These are phyloP conservation scores for Manduca sexta DNA, from an alignment of 1,140 invertebrate species.

Conservation along the genomic window DNA sequence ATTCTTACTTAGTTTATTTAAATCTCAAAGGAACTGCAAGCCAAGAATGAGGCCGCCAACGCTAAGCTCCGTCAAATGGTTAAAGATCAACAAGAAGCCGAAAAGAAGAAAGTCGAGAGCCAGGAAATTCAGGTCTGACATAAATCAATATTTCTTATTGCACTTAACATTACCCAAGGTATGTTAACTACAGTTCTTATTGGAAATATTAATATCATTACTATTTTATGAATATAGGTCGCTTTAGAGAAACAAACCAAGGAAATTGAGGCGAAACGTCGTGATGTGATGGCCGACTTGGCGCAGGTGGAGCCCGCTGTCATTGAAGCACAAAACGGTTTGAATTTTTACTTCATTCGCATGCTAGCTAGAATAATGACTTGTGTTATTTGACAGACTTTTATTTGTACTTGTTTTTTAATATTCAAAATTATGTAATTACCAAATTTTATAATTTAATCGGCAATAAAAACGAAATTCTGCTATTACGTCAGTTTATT, in stretches of 20 bases:
- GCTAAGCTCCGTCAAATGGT: slow-evolving; percentile 99
- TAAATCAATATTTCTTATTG: not conserved
- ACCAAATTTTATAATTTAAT: not conserved
- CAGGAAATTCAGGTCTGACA: slow-evolving; percentile 92
- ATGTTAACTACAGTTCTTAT: slow-evolving; percentile 7
- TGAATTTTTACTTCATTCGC: slow-evolving; percentile 41
- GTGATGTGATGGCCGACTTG: slow-evolving; percentile 95
- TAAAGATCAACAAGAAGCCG: slow-evolving; percentile 99
- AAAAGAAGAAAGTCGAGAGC: slow-evolving; percentile 98
- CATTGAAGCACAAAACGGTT: slow-evolving; percentile 97
- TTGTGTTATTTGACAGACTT: not conserved
- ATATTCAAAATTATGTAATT: not conserved
- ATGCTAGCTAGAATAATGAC: slow-evolving; percentile 2
- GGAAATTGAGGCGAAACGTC: slow-evolving; percentile 93
- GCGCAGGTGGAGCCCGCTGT: slow-evolving; percentile 98
- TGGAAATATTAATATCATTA: slow-evolving; percentile 2
- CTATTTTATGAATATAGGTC: slow-evolving; percentile 38
- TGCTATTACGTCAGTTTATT: no score
- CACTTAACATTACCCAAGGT: not conserved
- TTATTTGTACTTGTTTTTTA: not conserved
- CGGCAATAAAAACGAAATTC: no score
- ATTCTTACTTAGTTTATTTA: no score
- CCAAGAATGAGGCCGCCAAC: slow-evolving; percentile 99
- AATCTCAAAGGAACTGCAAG: slow-evolving; percentile 86
- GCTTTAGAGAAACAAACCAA: slow-evolving; percentile 90